Evolutionary conservation across 2,888 invertebrate genomes (phyloP), one percentile per base, ranked within the genome.

Genomic region (Listrodromus nycthemerus): DNA sequence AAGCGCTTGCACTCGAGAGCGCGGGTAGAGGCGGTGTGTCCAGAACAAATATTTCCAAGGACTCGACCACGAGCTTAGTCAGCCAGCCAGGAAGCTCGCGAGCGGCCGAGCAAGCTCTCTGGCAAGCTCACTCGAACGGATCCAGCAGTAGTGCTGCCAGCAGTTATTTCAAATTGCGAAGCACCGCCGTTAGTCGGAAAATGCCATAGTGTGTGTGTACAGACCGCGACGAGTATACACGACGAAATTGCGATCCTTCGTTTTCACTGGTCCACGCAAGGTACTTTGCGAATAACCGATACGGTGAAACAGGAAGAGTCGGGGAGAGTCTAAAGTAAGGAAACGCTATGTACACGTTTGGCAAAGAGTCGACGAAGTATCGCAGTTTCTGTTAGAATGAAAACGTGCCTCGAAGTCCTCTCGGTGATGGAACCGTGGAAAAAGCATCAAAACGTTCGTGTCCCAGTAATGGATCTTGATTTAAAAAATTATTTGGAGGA

Each of bases 1-100:
- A 61, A 73, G 30, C 45, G 45, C 27, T 74, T 30, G 61, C 61
- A 45, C 48, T 63, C 33, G 30, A 74, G 33, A 74, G 33, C 73
- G 19, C 27, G 48, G 63, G 58, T 63, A 16, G 48, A 74, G 73
- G 24, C 61, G 16, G 73, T 74, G 27, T 74, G 63, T 74, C 61
- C 63, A 45, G 73, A 74, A 74, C 73, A 74, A 74, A 74, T 74
- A 74, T 74, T 74, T 74, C 73, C 73, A 74, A 74, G 73, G 73
- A 74, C 73, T 74, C 73, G 48, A 74, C 61, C 73, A 61, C 61
- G 61, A 61, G 24, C 21, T 27, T 61, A 61, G 58, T 71, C 61
- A 74, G 73, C 61, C 21, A 30, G 73, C 30, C 63, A 63, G 73
- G 73, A 74, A 73, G 58, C 41, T n/a, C 55, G 41, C 24, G 63